Base-by-base conservation (phyloP, 2,113 vertebrate genomes). In the Fregetta grallaria region DNA sequence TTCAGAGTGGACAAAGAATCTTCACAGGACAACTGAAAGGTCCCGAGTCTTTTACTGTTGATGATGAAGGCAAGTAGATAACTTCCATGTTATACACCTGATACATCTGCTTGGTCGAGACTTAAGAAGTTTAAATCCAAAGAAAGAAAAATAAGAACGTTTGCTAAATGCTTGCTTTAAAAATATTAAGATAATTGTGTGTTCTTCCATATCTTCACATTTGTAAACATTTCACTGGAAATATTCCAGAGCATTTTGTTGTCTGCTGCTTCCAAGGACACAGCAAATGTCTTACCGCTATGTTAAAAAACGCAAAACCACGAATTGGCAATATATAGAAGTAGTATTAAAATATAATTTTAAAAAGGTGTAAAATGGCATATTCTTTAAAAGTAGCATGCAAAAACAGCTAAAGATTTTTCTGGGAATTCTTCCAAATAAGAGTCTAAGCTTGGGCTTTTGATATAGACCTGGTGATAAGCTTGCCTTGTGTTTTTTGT, bases 21-120 rank as follows among this genome's bases (percentile, higher is more conserved):
- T 98, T 98, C 71, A 55, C 71, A 22, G 98, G 97, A 61, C 86
- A 96, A 87, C 96, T 98, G 58, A 98, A 98, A 23, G 96, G 97
- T 63, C 98, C 98, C 2, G 95, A 98, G 92, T 98, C 97, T 88
- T 98, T 98, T 79, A 97, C 97, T 80, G 94, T 94, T 23, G 98
- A 98, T 87, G 91, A 95, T 32, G 72, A 97, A 66, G 97, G 98
- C 97, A 94, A 96, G 90, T 67, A 72, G 22, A 17, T 55, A 49
- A 85, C 42, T 92, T 85, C 56, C 19, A 2, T 26, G 23, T 45
- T 85, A 40, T 15, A 17, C 13, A 61, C 25, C 22, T 25, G 47
- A 49, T 50, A 36, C 5, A 21, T 72, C 53, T 42, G 38, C 36
- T 83, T 3, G 0, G 26, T 59, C 26, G 45, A 65, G 45, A 76